Base-by-base conservation (phyloP, 2,113 vertebrate species). In the Cricetomys ansorgei region DNA sequence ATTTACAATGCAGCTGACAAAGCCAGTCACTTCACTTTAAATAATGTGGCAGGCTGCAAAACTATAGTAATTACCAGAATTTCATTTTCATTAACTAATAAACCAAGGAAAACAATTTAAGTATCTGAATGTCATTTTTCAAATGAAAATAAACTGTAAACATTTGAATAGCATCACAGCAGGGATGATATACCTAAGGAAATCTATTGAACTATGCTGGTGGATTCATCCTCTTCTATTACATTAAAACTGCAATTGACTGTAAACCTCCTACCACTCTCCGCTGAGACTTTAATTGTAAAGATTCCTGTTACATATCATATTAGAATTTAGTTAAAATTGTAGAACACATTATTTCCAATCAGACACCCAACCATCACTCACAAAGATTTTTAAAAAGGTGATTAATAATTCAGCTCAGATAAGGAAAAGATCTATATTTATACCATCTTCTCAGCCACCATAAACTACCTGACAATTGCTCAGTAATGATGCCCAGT, bases 401-500 rank as follows among this genome's bases (percentile, higher is more conserved):
- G 99, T 99, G 99, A 99, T 99, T 99, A 99, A 99, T 99, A 99
- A 99, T 99, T 99, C 99, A 99, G 99, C 98, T 98, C 98, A 98
- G 98, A 99, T 99, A 99, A 99, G 99, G 98, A 98, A 99, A 99
- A 99, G 98, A 99, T 99, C 99, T 99, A 99, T 99, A 99, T 99
- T 99, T 99, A 99, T 99, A 99, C 99, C 99, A 98, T 99, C 99
- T 99, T 99, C 98, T 99, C 98, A 98, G 99, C 99, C 98, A 99
- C 99, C 99, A 99, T 99, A 99, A 99, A 99, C 99, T 99, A 99
- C 99, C 99, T 99, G 99, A 99, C 99, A 99, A 99, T 99, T 99
- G 99, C 99, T 99, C 99, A 99, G 99, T 99, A 99, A 99, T 99
- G 99, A 99, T 99, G 99, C 99, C 99, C 99, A 99, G 99, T 99